Conservation (phyloP, 1,140 invertebrate species). For the Araneus ventricosus region DNA sequence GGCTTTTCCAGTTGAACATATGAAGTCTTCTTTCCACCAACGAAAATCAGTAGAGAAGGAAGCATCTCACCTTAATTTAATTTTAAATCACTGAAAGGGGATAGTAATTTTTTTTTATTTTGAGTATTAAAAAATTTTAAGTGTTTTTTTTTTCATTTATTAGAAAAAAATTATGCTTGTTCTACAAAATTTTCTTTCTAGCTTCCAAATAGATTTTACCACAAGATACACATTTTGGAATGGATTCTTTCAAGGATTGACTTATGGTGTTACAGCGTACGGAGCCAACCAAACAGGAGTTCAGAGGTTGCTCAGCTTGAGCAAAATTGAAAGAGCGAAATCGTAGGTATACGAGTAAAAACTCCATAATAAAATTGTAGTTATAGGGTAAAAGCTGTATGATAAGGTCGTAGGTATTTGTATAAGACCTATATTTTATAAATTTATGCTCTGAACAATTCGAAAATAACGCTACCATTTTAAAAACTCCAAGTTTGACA, state of each 20-base stretch:
- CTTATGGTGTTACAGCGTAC: neutral
- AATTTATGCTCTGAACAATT: too few species aligned
- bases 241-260: neutral
- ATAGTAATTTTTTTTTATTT: neutral
- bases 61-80: too few species aligned
- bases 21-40: too few species aligned
- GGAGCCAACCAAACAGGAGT: neutral
- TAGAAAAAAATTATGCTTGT: too few species aligned
- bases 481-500: too few species aligned
- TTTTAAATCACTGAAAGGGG: too few species aligned
- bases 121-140: neutral
- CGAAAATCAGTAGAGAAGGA: too few species aligned
- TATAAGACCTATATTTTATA: too few species aligned
- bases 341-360: neutral
- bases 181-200: neutral
- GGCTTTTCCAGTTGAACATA: neutral
- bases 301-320: neutral
- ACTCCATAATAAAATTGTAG: too few species aligned
- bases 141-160: neutral
- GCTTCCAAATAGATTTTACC: neutral
- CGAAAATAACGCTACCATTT: too few species aligned
- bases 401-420: too few species aligned
- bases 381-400: too few species aligned
- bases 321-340: neutral
- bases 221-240: slow-evolving; percentile 5